Evolutionary conservation across 1,140 invertebrate species (phyloP).

Genomic region (Drosophila nigrodunni): DNA sequence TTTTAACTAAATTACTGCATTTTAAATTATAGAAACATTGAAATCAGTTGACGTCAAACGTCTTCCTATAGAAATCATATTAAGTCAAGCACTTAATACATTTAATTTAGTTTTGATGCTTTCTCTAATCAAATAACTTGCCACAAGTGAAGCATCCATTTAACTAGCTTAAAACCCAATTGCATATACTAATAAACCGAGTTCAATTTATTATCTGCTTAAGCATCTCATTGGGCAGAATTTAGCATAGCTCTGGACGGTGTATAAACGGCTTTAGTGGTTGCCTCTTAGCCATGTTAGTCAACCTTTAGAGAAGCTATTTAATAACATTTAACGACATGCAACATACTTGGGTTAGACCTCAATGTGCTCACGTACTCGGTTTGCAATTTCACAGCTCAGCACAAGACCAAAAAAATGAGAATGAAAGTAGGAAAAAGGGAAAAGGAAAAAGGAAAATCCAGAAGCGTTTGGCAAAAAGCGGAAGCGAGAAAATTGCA

Average conservation of each 20-base stretch:
- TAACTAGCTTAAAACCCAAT: background rate
- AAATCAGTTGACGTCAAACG: too few species aligned
- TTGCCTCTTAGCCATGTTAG: background rate
- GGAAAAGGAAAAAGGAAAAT: slow-evolving; percentile 18
- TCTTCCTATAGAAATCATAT: too few species aligned
- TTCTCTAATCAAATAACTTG: too few species aligned
- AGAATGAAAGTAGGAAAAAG: slow-evolving; percentile 2
- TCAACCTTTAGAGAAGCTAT: slow-evolving; percentile 28
- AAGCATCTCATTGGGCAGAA: background rate
- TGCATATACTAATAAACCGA: too few species aligned
- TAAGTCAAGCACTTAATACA: too few species aligned
- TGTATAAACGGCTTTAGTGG: slow-evolving; percentile 14
- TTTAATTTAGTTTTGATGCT: too few species aligned
- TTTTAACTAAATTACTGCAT: too few species aligned
- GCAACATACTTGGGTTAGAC: slow-evolving; percentile 26
- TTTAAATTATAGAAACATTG: too few species aligned
- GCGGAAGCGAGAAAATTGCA: slow-evolving; percentile 78
- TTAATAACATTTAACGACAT: slow-evolving; percentile 43
- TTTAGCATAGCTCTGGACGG: slow-evolving; percentile 1
- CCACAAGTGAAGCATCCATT: background rate
- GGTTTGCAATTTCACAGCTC: slow-evolving; percentile 68
- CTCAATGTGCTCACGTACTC: slow-evolving; percentile 32
- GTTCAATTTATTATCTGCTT: background rate
- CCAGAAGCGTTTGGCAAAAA: slow-evolving; percentile 46
- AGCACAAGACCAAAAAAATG: slow-evolving; percentile 46